These are phyloP conservation scores for Thecophora atra DNA, from an alignment of 2,888 invertebrate species.

Conservation along the genomic window DNA sequence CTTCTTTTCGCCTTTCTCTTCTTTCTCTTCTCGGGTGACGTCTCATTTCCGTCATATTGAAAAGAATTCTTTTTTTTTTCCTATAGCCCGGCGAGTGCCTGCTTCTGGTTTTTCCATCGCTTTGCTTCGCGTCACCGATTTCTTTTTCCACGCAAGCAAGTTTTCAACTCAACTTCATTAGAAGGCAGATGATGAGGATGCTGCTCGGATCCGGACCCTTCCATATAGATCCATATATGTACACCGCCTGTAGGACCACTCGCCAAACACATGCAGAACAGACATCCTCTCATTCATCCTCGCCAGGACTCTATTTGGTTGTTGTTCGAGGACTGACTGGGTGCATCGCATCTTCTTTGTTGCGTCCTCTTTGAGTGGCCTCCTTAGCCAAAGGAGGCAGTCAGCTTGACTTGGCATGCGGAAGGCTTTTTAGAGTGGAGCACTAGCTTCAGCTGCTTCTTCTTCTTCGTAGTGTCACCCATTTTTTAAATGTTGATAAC, in stretches of 20 bases:
- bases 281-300: not conserved
- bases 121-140: not conserved
- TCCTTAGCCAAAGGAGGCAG: slow-evolving; percentile 14
- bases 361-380: slow-evolving; percentile 32
- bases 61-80: slow-evolving; percentile 27
- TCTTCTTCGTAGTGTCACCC: not conserved
- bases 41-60: slow-evolving; percentile 41
- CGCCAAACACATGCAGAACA: not conserved
- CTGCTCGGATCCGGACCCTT: not conserved
- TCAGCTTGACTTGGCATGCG: not conserved
- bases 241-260: too few relatives aligned
- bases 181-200: not conserved
- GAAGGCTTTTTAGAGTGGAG: not conserved
- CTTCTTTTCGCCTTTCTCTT: not conserved
- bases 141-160: slow-evolving; percentile 15
- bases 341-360: slow-evolving; percentile 4
- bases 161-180: slow-evolving; percentile 20
- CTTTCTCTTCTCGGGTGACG: slow-evolving; percentile 21
- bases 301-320: not conserved
- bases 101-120: not conserved
- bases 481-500: slow-evolving; percentile 30
- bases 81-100: not conserved
- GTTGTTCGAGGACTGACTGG: too few relatives aligned
- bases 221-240: not conserved
- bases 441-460: too few relatives aligned